phyloP scores from a whole-genome alignment of 2,113 vertebrate genomes.

The Mustela nigripes region DNA sequence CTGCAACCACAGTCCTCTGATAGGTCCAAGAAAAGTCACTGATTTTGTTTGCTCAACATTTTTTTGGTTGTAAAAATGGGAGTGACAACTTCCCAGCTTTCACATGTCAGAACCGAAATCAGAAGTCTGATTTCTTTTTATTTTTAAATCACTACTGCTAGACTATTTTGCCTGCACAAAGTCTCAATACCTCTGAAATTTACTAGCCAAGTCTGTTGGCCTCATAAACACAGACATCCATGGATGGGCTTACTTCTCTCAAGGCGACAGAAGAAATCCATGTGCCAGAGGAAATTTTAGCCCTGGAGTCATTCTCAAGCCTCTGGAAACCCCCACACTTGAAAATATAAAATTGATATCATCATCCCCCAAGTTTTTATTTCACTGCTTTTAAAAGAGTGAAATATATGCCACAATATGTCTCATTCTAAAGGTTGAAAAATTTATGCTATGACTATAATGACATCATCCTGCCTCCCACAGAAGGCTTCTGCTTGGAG shows the following conservation, averaged over 20 bases:
- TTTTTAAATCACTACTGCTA: constrained; percentile 52
- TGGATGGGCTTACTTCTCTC: constrained; percentile 45
- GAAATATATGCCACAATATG: constrained; percentile 90
- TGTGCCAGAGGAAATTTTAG: constrained; percentile 79
- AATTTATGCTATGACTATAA: constrained; percentile 88
- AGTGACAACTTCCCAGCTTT: not conserved
- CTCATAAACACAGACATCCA: constrained; percentile 20
- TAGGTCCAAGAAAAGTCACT: not conserved
- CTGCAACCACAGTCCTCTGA: not conserved
- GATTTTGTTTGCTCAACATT: constrained; percentile 23
- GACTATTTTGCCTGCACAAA: constrained; percentile 60
- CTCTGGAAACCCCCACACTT: constrained; percentile 84
- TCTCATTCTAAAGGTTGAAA: constrained; percentile 90
- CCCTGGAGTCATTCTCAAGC: constrained; percentile 75
- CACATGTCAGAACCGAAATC: not conserved
- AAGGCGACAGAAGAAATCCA: constrained; percentile 72
- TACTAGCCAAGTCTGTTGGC: constrained; percentile 51
- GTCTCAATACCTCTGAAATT: constrained; percentile 4
- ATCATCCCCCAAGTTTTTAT: constrained; percentile 87
- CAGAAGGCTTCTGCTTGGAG: constrained; percentile 87
- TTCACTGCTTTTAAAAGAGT: constrained; percentile 88
- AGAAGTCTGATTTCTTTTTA: constrained; percentile 40
- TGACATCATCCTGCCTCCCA: constrained; percentile 90
- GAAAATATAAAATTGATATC: constrained; percentile 84
- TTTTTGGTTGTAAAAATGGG: not conserved